Evolutionary conservation across 2,113 vertebrate species (phyloP).

Genomic region (Porphyrio hochstetteri): DNA sequence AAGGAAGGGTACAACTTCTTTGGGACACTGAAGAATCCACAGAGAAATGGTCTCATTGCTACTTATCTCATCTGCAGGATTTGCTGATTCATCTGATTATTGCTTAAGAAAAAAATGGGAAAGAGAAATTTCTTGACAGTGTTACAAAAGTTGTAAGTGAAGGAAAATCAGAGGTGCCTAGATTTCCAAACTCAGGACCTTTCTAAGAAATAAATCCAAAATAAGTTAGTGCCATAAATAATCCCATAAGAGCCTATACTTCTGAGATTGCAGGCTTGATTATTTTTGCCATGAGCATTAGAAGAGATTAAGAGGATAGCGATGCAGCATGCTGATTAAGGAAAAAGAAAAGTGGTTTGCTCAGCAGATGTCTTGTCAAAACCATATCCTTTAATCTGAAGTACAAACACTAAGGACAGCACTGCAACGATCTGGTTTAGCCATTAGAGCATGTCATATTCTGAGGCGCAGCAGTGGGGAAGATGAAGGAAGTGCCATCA

Average conservation of each 20-base stretch:
- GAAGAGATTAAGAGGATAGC: background rate
- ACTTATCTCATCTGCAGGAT: background rate
- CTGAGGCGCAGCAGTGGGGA: background rate
- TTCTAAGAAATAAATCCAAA: constrained; percentile 5
- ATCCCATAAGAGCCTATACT: background rate
- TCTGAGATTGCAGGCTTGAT: background rate
- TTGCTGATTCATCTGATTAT: background rate
- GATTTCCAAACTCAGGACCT: background rate
- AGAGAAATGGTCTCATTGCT: background rate
- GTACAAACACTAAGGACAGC: background rate
- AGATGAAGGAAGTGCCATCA: background rate
- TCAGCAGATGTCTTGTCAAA: constrained; percentile 33
- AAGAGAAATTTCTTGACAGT: background rate
- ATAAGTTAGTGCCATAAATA: background rate
- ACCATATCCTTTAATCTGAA: constrained; percentile 33
- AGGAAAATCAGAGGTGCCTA: background rate
- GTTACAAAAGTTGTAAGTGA: background rate
- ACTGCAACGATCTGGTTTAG: background rate
- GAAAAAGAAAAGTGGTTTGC: background rate
- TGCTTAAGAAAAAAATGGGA: background rate
- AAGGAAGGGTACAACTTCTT: background rate
- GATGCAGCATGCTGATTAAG: background rate
- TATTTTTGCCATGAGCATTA: background rate
- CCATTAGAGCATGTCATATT: background rate
- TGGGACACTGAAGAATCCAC: background rate